Conservation (phyloP, 2,888 invertebrate species). For the Melolontha melolontha region DNA sequence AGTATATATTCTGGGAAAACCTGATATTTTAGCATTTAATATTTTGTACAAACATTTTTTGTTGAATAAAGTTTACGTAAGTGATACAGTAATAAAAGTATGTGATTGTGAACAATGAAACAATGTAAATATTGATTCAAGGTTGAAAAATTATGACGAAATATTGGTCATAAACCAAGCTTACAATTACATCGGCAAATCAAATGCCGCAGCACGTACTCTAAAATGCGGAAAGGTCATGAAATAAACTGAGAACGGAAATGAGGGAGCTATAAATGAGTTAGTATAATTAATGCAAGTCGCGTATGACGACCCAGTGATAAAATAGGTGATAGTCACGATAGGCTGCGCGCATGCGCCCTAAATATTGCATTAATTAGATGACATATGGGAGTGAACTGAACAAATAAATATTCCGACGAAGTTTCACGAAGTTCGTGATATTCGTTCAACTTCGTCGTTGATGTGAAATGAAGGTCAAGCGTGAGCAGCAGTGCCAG, state of each 20-base stretch:
- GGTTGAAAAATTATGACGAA: too few species aligned
- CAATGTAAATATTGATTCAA: too few species aligned
- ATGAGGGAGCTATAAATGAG: not conserved
- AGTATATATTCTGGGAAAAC: too few species aligned
- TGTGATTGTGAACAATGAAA: too few species aligned
- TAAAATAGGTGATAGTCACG: slow-evolving; percentile 30
- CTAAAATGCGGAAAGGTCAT: not conserved
- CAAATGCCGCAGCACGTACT: not conserved
- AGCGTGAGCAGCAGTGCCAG: slow-evolving; percentile 18
- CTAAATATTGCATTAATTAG: slow-evolving; percentile 4
- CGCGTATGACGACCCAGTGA: slow-evolving; percentile 26
- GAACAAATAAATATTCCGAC: slow-evolving; percentile 22
- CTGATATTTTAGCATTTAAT: too few species aligned
- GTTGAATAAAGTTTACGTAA: too few species aligned
- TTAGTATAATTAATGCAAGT: slow-evolving; percentile 27
- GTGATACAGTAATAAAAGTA: too few species aligned
- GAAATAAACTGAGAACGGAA: not conserved
- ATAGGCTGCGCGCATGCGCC: slow-evolving; percentile 35
- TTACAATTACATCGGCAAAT: too few species aligned
- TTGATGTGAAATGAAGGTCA: slow-evolving; percentile 29
- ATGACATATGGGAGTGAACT: slow-evolving; percentile 32
- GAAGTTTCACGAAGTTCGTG: slow-evolving; percentile 14
- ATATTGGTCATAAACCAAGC: too few species aligned
- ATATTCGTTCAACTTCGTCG: slow-evolving; percentile 20
- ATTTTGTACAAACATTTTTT: too few species aligned